Base-by-base conservation (phyloP, 2,888 invertebrate species). In the Drosophila mimica region DNA sequence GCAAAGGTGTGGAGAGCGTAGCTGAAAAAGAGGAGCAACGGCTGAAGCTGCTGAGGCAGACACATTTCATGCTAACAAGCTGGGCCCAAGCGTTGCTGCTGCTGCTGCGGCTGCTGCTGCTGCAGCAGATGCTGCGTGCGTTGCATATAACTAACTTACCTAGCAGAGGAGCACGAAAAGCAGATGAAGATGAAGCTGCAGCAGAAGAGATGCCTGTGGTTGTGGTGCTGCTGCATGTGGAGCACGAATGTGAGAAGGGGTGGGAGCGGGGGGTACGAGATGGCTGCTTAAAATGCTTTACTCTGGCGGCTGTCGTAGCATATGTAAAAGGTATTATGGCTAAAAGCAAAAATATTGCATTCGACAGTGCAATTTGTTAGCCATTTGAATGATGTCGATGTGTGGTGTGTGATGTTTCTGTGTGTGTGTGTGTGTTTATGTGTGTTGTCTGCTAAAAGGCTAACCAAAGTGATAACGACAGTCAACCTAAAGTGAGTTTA, bases 281-380 rank as follows among this genome's bases (percentile, higher is more conserved):
- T 46, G 62, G 53, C 67, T 63, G 67, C 66, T 72, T 43, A 81
- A 74, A 74, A 81, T 83, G 63, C 71, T 67, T 59, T 69, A 57
- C 66, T 40, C 54, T 56, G 63, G 69, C 67, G 64, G 71, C 83
- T 79, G 87, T 86, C 84, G 80, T 75, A 73, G 87, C 90, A 88
- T 88, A 90, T 90, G 87, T 88, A 88, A 90, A 85, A 88, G 89
- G 90, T 88, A 87, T 90, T 87, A 87, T 82, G 78, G 87, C 89
- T 86, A 87, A 90, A 89, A 88, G 88, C 82, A 85, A 88, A 91
- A 89, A 89, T 89, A 89, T 89, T 89, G 88, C 89, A 88, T 83
- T 91, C 88, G 91, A 89, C 89, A 89, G 88, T 89, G 91, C 91
- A 90, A 89, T 89, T 89, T 91, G 88, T 89, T 89, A 89, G 88